Base-by-base conservation (phyloP, 1,140 invertebrate species). In the Acromyrmex echinatior region DNA sequence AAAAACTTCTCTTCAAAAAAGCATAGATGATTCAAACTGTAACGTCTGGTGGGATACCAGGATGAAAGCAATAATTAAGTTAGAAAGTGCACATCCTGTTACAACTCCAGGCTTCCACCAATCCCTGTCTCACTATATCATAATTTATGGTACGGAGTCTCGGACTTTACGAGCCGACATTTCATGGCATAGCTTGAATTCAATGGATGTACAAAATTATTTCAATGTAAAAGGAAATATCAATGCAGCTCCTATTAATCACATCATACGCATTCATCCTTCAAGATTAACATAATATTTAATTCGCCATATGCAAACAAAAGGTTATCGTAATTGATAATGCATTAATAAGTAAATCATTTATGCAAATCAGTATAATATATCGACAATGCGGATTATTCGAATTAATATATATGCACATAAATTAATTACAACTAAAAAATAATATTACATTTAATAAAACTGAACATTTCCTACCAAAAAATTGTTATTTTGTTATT, bases 51-150 rank as follows among this genome's bases (percentile, higher is more conserved):
- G 58, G 25, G 12, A 25, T 21, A 58, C n/a, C 49, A 45, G 7
- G 7, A 28, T 21, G 49, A 66, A 79, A 21, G 74, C 39, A 86
- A 87, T 85, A 87, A 86, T 85, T 62, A 78, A 86, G 81, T 86
- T 65, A 51, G 65, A 84, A 77, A 76, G 68, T 66, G 66, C n/a
- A 58, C 49, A 39, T 74, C 65, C 63, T 74, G 56, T 65, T 76
- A 66, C 66, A 53, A 70, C 63, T 76, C 84, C 49, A 12, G 16
- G 18, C 49, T 66, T 63, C 56, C 56, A 28, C 21, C 51, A 60
- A 76, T 68, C 31, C 62, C 84, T 45, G 49, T 53, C 53, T 73
- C 53, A 35, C 85, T 56, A 53, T 70, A 68, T 79, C 82, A 53
- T 79, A 79, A 65, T 86, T 79, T 79, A 86, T 62, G 21, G 12